Evolutionary conservation across 2,888 invertebrate species (phyloP), one percentile per base, ranked within the genome.

Genomic region (Cyaniris semiargus): DNA sequence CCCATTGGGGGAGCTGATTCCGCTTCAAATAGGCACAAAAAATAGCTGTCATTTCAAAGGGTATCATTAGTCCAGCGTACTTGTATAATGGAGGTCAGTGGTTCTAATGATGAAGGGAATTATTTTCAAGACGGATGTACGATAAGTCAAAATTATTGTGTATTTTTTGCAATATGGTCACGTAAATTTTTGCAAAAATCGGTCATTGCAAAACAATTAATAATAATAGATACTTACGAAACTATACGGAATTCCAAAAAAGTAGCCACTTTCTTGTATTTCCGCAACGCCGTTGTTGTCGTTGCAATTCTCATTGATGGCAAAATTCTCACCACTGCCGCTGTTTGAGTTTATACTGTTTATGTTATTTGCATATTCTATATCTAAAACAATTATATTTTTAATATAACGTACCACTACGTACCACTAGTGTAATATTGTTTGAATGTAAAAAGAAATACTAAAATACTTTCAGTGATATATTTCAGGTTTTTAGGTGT

Each of bases 251-350:
- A 27, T 27, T 15, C 66, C 66, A 31, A 5, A 31, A 31, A 15
- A 27, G 13, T 31, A 27, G 27, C 66, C 66, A 18, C 66, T 66
- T 66, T 66, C 66, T 66, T 66, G 15, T 27, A 66, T 66, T 66
- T 66, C 31, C 5, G 15, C 31, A 6, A 31, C 1, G 13, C 66
- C 66, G 23, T 66, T 66, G 27, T 66, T 27, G 27, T 66, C 27
- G 27, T 66, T 27, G 15, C 31, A 66, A 31, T 66, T 66, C 10
- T 27, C 15, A 15, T 66, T 27, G 15, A 66, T 10, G 15, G 15
- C 15, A 1, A 31, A 15, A 66, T 66, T 66, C 66, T 66, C 66
- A 15, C 18, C 15, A 66, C 15, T 27, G 27, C 66, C 31, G 27
- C 27, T 31, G 31, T 66, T 31, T 15, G 66, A 23, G 60, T 60